phyloP scores from a whole-genome alignment of 2,797 vertebrate genomes.

The Pseudochromis fuscus region DNA sequence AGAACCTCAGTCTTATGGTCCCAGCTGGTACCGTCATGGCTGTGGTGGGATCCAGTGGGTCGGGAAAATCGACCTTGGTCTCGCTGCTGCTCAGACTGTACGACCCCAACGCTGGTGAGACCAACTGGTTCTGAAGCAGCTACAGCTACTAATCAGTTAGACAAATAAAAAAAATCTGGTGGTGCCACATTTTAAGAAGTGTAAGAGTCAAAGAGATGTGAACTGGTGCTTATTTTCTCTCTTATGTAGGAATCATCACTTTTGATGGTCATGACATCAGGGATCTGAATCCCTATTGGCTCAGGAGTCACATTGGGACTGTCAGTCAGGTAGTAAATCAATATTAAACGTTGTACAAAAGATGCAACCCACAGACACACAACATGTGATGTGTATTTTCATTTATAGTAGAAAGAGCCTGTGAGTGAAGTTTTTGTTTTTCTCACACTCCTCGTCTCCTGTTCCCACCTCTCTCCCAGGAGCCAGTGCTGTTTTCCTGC shows the following conservation, averaged over 20 bases:
- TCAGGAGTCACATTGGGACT: conserved; percentile 93
- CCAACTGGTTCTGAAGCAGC: not conserved
- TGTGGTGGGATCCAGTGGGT: conserved; percentile 94
- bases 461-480: conserved; percentile 78
- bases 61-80: conserved; percentile 95
- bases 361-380: not conserved
- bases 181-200: not conserved
- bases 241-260: conserved; percentile 86
- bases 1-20: conserved; percentile 90
- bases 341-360: not conserved
- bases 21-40: conserved; percentile 93
- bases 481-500: conserved; percentile 96
- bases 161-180: not conserved
- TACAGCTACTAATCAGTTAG: not conserved
- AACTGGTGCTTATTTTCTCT: not conserved
- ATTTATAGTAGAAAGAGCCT: no score
- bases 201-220: not conserved
- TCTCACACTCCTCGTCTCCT: conserved; percentile 1
- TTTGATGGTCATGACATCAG: conserved; percentile 92
- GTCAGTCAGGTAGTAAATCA: conserved; percentile 92
- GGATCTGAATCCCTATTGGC: conserved; percentile 93
- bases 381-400: not conserved
- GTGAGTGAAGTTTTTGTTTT: not conserved
- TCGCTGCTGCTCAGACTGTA: conserved; percentile 94
- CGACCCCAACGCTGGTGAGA: conserved; percentile 82